Evolutionary conservation across 2,113 vertebrate species (phyloP), one percentile per base, ranked within the genome.

Genomic region (Pyrgilauda ruficollis): DNA sequence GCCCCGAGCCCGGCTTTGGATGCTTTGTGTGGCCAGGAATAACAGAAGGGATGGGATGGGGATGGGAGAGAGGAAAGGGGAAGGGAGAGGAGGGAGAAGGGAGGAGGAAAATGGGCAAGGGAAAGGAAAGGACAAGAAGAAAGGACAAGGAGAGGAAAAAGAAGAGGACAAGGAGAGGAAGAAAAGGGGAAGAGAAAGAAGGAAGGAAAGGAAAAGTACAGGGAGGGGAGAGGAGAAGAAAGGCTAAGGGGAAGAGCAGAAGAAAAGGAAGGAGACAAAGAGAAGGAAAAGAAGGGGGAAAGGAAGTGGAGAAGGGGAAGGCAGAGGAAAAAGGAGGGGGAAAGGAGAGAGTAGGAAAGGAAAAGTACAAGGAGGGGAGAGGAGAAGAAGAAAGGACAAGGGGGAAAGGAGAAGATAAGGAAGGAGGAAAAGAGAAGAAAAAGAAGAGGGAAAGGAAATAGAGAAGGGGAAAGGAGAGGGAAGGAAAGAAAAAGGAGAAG

Each of bases 1-100:
- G 1, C 11, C 30, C 74, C 14, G 17, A 81, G 67, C 44, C 63
- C 0, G 15, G 30, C 66, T 79, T 66, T 30, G 53, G 75, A 13
- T 1, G 16, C 21, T 86, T 90, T 84, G 75, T 41, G 50, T 1
- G 20, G 85, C 88, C 94, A 93, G 95, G 70, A 96, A 93, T 73
- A 94, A 86, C 88, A 93, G 72, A 89, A 46, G 35, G 47, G 22
- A 35, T 43, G 72, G 62, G 81, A 27, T 9, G 23, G 49, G 68
- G 3, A 10, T 20, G 53, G 4, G 50, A 35, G 0, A 30, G 50
- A 30, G 53, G 46, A 16, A 59, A 35, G 47, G 11, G 28, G 18
- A 35, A 31, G 35, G 41, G 41, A 28, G 11, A 8, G 37, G 5
- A 14, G 30, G 22, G 11, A 10, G 5, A 68, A 17, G 13, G 31